Base-by-base conservation (phyloP, 2,113 vertebrate genomes). In the Pseudois nayaur region DNA sequence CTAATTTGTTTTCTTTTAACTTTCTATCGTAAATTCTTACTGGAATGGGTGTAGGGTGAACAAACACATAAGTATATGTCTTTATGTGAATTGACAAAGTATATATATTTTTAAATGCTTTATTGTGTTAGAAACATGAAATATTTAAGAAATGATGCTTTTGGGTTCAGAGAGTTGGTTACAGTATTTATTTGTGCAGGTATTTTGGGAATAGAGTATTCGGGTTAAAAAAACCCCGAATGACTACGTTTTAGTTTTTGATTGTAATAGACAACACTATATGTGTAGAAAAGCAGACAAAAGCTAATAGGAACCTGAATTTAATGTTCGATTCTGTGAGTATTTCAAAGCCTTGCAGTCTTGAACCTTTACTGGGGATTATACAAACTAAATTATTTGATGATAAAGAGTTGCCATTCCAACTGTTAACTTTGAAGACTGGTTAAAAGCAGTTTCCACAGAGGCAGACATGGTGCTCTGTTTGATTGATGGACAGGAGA, bases 61-160 rank as follows among this genome's bases (percentile, higher is more conserved):
- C 67, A 15, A 91, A 84, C 13, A 55, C 71, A 67, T 50, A 43
- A 33, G 76, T 59, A 50, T 29, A 84, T 31, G 8, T 92, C 84
- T 83, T 94, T 67, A 55, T 88, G 87, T 95, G 89, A 94, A 76
- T 76, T 97, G 45, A 64, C 40, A 86, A 36, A 81, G 19, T 21
- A 25, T 89, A n/a, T 85, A 11, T 64, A 29, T 95, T 94, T 95
- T 14, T 55, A 64, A 85, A 71, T 96, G 33, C 25, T 79, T 19
- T 97, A 55, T 88, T 84, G 40, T 74, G 5, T 88, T 81, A 95
- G 60, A 93, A 87, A 89, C 45, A 62, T 88, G 90, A 87, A 79
- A 50, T 74, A 6, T 97, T 84, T 90, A 33, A 57, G 89, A 93
- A 91, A 57, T 48, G 45, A 50, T 84, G 57, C 11, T 76, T 91